Conservation (phyloP, 2,113 vertebrate genomes). For the Atlantisia rogersi region DNA sequence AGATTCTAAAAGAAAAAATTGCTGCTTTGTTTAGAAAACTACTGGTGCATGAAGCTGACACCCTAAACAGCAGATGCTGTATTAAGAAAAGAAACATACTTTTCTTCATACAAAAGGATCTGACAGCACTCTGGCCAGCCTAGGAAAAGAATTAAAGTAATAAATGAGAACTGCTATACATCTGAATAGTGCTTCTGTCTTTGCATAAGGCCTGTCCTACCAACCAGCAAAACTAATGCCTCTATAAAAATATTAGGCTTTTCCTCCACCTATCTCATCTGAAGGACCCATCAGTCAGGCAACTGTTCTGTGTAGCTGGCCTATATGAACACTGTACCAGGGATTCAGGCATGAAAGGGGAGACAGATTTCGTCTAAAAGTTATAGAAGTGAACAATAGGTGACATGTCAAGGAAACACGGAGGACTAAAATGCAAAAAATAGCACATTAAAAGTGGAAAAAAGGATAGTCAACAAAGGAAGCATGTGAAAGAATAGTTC, state of each 20-base stretch:
- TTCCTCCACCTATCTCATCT: neutral
- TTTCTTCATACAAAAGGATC: neutral
- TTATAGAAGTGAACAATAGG: too few species aligned
- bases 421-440: neutral
- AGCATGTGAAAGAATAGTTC: neutral
- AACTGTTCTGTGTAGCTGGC: neutral
- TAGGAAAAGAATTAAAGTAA: neutral
- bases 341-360: neutral
- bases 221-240: neutral
- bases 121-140: neutral
- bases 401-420: too few species aligned
- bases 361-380: neutral
- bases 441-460: neutral
- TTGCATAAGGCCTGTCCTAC: neutral
- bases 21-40: neutral
- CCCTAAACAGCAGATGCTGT: neutral
- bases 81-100: neutral
- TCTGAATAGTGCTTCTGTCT: neutral
- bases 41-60: neutral
- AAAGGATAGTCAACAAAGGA: neutral
- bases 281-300: neutral
- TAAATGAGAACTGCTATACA: neutral
- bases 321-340: neutral
- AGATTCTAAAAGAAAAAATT: neutral
- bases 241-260: neutral